Percentiles rank a stretch among this genome's conserved stretches.
Conservation (phyloP, 2,888 invertebrate species). For the Lasioglossum calceatum region DNA sequence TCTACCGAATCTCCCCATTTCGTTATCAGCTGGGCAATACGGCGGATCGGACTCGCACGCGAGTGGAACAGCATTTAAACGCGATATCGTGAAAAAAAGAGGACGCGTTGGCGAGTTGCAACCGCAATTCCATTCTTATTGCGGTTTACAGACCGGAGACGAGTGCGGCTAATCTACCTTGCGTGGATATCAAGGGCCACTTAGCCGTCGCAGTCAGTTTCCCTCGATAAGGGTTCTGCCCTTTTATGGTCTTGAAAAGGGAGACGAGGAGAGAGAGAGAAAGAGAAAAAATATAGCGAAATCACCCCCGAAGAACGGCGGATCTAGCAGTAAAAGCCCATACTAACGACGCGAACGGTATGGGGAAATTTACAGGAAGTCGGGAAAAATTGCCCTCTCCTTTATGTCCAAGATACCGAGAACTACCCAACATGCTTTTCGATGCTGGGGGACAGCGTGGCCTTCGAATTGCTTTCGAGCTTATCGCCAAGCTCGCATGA, state of each 20-base stretch:
- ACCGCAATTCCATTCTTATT: conserved; percentile 7
- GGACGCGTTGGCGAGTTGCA: neutral
- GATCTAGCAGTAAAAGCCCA: neutral
- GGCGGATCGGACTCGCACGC: neutral
- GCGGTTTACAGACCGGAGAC: neutral
- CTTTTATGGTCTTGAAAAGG: neutral
- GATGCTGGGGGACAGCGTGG: neutral
- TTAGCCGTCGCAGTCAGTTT: conserved; percentile 17
- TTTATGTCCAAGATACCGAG: conserved; percentile 10
- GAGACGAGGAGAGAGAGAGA: neutral
- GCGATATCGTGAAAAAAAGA: neutral
- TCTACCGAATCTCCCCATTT: neutral
- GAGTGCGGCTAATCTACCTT: conserved; percentile 5
- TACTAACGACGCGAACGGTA: neutral
- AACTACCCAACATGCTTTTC: neutral
- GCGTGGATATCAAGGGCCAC: conserved; percentile 12
- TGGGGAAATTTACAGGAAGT: neutral
- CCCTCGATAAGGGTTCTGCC: conserved; percentile 1
- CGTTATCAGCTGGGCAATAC: neutral
- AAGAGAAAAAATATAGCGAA: neutral
- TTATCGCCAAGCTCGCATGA: conserved; percentile 2
- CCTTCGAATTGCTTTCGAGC: conserved; percentile 1
- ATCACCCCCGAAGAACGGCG: conserved; percentile 9
- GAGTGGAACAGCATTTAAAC: neutral
- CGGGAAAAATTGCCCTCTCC: conserved; percentile 7